A percentile compares a stretch with the other conserved stretches of the same genome.
phyloP scores from a whole-genome alignment of 2,888 invertebrate species.

The Eupithecia pulchellata region DNA sequence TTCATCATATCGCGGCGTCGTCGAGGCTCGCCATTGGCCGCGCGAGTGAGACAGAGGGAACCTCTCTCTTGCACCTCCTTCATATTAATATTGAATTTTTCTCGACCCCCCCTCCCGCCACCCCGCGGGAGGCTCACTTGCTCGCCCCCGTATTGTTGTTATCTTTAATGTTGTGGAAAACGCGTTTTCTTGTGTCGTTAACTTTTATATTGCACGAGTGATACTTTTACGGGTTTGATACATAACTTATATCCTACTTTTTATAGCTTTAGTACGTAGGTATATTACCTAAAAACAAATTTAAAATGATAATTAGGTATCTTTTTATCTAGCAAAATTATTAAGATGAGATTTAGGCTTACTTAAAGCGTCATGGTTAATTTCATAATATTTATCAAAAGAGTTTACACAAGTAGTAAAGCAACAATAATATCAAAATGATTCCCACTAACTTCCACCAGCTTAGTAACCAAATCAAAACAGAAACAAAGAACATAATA shows the following conservation, averaged over 20 bases:
- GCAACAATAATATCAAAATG: conserved; percentile 21
- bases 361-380: neutral
- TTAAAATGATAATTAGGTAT: neutral
- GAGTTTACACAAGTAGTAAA: neutral
- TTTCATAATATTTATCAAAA: neutral
- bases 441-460: conserved; percentile 28
- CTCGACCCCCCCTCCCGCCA: conserved; percentile 85
- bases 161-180: conserved; percentile 86
- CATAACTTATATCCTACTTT: conserved; percentile 74
- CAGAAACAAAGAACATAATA: conserved; percentile 82
- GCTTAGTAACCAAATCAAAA: conserved; percentile 71
- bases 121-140: conserved; percentile 84
- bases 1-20: conserved; percentile 89
- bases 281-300: neutral
- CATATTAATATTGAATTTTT: conserved; percentile 94
- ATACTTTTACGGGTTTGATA: conserved; percentile 83
- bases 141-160: conserved; percentile 85
- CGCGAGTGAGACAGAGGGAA: conserved; percentile 78
- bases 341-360: neutral
- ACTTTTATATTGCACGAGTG: conserved; percentile 86
- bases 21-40: conserved; percentile 85
- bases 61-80: conserved; percentile 87
- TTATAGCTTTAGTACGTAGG: conserved; percentile 31
- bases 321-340: neutral
- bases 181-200: conserved; percentile 86